Base-by-base conservation (phyloP, 2,113 vertebrate species). In the Myiopsitta monachus region DNA sequence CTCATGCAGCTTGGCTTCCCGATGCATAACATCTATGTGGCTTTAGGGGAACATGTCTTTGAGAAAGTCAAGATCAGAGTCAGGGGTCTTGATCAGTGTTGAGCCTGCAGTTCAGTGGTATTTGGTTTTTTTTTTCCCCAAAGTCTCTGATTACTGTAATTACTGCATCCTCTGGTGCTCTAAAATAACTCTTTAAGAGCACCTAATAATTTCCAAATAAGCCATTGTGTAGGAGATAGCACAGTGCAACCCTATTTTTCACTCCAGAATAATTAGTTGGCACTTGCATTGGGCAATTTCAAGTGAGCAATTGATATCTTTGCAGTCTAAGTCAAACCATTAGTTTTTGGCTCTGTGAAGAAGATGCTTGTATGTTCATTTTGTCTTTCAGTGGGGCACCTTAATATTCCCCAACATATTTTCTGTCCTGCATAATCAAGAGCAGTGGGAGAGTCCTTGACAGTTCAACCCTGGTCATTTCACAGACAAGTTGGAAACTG, bases 381-480 rank as follows among this genome's bases (percentile, higher is more conserved):
- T 55, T 72, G 39, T 69, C 12, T 74, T 79, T 81, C 88, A 47
- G 23, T 39, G 95, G 92, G 87, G 87, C 7, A 95, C 87, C n/a
- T 77, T 85, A 16, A 44, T 96, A 73, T 73, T 96, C n/a, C 84
- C 85, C 54, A 88, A 76, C 17, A 14, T 96, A 68, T 93, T 77
- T 38, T 96, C 96, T 7, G 74, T 87, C 62, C 62, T 96, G 19
- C 72, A 38, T 8, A 68, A 96, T 83, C 87, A 95, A 15, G 36
- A 87, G 54, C 81, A 75, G 64, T 92, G 84, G 95, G 68, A 96
- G 44, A 96, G 67, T 11, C 94, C 87, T 11, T 33, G 26, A 47
- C 69, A 94, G 30, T 95, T 96, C 92, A 95, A 95, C 73, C 59
- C 74, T 4, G n/a, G 43, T 70, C 83, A 89, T 64, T 95, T 97